Evolutionary conservation across 2,113 vertebrate genomes (phyloP), one percentile per base, ranked within the genome.

Genomic region (Amblyornis subalaris): DNA sequence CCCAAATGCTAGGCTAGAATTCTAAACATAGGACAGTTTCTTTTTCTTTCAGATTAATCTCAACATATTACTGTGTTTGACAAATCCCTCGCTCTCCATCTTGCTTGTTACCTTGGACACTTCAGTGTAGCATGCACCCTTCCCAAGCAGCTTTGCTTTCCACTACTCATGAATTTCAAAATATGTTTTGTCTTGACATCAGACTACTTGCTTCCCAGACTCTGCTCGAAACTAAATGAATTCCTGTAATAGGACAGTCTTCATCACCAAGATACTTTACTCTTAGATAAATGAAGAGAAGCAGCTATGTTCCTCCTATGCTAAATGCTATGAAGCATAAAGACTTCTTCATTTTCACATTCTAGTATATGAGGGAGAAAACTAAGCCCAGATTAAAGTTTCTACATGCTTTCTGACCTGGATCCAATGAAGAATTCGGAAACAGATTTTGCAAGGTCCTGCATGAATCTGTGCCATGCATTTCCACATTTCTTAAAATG

Each of bases 211-310:
- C 48, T 90, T 83, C 57, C 35, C 61, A 82, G 51, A 61, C 47
- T 76, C 36, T 48, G 33, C 45, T 89, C 67, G 89, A 97, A 96
- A 96, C 15, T 55, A 88, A 90, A 84, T 45, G 0, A 92, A 95
- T 80, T 58, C 36, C 28, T 92, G 64, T 67, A 65, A 75, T 18
- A 71, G 33, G 64, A 54, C 74, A 71, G 19, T 73, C 29, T 29
- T 74, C 76, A 62, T 50, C 65, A 66, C 24, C 77, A 92, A 85
- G 76, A 71, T 38, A 6, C 16, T 65, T 92, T 82, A 55, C 36
- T 73, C 60, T 74, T 22, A 60, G n/a, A 58, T 40, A 94, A 81
- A 74, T 33, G 13, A 66, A 79, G 83, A 82, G 48, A 90, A 40
- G 40, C 28, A 85, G 75, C 38, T 75, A 50, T 60, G 44, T 14